These are phyloP conservation scores for Caenorhabditis drosophilae DNA, from an alignment of 2,888 invertebrate genomes.

Conservation along the genomic window DNA sequence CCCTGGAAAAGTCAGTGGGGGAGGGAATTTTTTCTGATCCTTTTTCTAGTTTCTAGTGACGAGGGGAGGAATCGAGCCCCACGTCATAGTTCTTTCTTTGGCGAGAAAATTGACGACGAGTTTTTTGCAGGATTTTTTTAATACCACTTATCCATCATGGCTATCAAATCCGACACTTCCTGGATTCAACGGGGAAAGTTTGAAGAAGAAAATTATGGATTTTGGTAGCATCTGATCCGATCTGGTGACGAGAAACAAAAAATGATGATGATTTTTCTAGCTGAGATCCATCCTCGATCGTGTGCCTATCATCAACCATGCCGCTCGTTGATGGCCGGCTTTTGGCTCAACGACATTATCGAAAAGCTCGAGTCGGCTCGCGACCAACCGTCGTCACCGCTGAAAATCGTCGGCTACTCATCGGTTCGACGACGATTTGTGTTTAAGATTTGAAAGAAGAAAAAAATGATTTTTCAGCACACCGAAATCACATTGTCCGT, in stretches of 20 bases:
- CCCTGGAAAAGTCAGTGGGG: too few relatives aligned
- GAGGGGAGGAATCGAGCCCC: too few relatives aligned
- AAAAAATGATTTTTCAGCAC: constrained; percentile 37
- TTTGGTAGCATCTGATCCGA: too few relatives aligned
- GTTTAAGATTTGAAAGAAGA: neutral
- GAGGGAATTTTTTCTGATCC: too few relatives aligned
- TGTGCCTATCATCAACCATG: constrained; percentile 54
- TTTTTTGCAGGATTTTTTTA: constrained; percentile 18
- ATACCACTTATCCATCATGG: constrained; percentile 50
- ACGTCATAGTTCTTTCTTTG: too few relatives aligned
- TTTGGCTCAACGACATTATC: constrained; percentile 48
- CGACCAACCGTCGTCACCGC: constrained; percentile 30
- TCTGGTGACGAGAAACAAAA: neutral
- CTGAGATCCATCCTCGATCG: constrained; percentile 52
- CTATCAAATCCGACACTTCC: constrained; percentile 39
- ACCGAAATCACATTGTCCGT: constrained; percentile 54
- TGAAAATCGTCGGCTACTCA: constrained; percentile 47
- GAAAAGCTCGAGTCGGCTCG: constrained; percentile 33
- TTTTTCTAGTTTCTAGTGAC: too few relatives aligned
- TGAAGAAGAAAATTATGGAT: constrained; percentile 30
- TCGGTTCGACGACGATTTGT: constrained; percentile 28
- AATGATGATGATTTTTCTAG: constrained; percentile 14
- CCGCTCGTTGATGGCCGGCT: constrained; percentile 55
- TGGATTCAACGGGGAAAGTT: constrained; percentile 33
- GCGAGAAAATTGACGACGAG: too few relatives aligned